A percentile compares a stretch with the other conserved stretches of the same genome.
phyloP scores from a whole-genome alignment of 2,113 vertebrate species.

The Prochilodus magdalenae region DNA sequence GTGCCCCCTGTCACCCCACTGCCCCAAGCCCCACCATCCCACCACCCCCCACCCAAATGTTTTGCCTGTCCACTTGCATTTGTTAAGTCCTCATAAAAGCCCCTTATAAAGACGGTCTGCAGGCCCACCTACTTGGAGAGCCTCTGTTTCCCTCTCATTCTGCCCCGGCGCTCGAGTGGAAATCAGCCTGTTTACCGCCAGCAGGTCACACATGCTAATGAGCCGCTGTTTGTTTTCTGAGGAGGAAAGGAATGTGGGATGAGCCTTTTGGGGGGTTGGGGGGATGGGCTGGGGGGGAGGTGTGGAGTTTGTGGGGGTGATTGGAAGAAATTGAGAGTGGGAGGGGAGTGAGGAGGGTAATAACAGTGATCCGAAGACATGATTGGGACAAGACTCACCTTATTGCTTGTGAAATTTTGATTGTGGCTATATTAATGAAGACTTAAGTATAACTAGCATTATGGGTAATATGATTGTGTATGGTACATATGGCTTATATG shows the following conservation, averaged over 20 bases:
- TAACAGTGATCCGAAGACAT: slow-evolving; percentile 9
- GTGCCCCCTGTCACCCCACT: slow-evolving; percentile 59
- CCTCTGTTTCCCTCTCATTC: slow-evolving; percentile 71
- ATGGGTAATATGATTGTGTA: no score
- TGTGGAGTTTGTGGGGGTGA: no score
- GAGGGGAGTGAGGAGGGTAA: not conserved
- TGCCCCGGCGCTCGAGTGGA: slow-evolving; percentile 73
- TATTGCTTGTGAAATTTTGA: not conserved
- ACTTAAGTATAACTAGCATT: no score
- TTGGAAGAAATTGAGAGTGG: no score
- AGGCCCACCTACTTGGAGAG: slow-evolving; percentile 79
- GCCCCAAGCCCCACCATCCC: no score
- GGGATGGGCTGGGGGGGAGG: no score
- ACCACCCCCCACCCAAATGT: slow-evolving; percentile 65
- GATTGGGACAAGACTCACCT: not conserved
- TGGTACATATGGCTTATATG: no score
- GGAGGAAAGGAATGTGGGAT: slow-evolving; percentile 68
- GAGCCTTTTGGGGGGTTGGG: slow-evolving; percentile 15
- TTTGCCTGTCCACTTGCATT: slow-evolving; percentile 79
- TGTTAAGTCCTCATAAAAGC: slow-evolving; percentile 73
- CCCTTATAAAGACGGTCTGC: slow-evolving; percentile 67
- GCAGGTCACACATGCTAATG: slow-evolving; percentile 78
- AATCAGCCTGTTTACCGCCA: slow-evolving; percentile 77
- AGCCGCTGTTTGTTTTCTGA: slow-evolving; percentile 76
- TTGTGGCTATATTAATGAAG: not conserved